Percentiles rank a stretch among this genome's conserved stretches.
phyloP scores from a whole-genome alignment of 1,140 invertebrate genomes.

The Drosophila nebulosa region DNA sequence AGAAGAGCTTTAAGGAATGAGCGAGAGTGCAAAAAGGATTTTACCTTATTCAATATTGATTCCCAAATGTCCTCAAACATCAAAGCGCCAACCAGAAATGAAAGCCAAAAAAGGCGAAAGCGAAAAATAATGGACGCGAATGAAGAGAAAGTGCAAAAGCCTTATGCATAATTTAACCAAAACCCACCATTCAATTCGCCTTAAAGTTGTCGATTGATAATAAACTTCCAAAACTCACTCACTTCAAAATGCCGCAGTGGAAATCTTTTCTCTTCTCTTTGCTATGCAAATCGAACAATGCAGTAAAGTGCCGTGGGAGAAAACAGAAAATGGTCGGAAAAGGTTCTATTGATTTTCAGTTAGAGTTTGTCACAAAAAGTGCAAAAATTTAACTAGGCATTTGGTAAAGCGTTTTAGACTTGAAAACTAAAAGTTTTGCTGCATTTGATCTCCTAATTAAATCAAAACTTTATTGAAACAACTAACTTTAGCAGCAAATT shows the following conservation, averaged over 20 bases:
- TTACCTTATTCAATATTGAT: slow-evolving; percentile 52
- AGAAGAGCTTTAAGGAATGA: neutral
- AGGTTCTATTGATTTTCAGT: neutral
- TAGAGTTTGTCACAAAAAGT: neutral
- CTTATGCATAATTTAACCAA: neutral
- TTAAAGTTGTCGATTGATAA: slow-evolving; percentile 2
- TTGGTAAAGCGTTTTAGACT: too few relatives aligned
- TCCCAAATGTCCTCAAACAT: slow-evolving; percentile 37
- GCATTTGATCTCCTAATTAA: too few relatives aligned
- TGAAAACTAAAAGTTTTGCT: too few relatives aligned
- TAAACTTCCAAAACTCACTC: neutral
- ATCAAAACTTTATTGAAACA: too few relatives aligned
- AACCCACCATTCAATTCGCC: neutral
- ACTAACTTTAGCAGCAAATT: too few relatives aligned
- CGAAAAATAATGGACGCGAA: slow-evolving; percentile 11
- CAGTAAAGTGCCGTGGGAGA: neutral
- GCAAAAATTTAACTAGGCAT: neutral
- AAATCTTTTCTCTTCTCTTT: neutral
- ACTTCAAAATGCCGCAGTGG: neutral
- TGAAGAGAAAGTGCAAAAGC: slow-evolving; percentile 10
- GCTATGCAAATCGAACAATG: neutral
- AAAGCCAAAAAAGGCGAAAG: slow-evolving; percentile 14
- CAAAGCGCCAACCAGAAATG: slow-evolving; percentile 16
- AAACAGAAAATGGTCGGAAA: neutral
- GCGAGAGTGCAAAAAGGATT: neutral